A percentile compares a stretch with the other conserved stretches of the same genome.
Evolutionary conservation across 2,888 invertebrate genomes (phyloP).

Genomic region (Cerastoderma edule): DNA sequence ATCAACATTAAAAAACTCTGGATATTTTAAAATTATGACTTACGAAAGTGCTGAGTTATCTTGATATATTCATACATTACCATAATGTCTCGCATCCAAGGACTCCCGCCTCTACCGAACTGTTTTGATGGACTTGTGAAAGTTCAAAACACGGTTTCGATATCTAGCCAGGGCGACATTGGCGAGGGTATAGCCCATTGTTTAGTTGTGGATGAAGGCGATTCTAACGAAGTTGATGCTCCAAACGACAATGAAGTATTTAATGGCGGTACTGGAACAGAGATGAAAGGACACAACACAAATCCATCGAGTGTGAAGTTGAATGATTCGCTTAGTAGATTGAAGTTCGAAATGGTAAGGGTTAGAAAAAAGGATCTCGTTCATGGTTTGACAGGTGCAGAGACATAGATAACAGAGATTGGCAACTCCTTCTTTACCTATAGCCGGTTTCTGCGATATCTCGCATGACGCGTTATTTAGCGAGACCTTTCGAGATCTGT

Average conservation of each 20-base stretch:
- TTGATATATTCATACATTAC: too few relatives aligned
- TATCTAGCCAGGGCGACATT: constrained; percentile 50
- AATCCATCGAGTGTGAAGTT: constrained; percentile 58
- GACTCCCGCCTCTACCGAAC: constrained; percentile 70
- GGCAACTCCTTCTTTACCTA: too few relatives aligned
- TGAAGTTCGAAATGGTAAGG: constrained; percentile 69
- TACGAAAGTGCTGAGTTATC: not conserved
- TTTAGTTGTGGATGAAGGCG: constrained; percentile 35
- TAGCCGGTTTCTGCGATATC: too few relatives aligned
- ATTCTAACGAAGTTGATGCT: constrained; percentile 10
- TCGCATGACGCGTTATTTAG: too few relatives aligned
- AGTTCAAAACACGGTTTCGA: constrained; percentile 53
- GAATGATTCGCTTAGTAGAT: constrained; percentile 57
- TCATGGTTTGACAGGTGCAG: too few relatives aligned
- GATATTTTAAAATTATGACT: constrained; percentile 3
- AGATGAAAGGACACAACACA: constrained; percentile 9
- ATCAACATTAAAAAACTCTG: too few relatives aligned
- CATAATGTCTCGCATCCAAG: constrained; percentile 69
- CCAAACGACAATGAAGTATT: constrained; percentile 3
- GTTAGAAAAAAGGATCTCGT: too few relatives aligned
- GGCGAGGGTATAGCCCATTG: constrained; percentile 41
- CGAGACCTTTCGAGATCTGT: too few relatives aligned
- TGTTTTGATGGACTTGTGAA: constrained; percentile 64
- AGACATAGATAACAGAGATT: too few relatives aligned
- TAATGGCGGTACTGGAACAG: not conserved